Percentiles rank a stretch among this genome's conserved stretches.
Evolutionary conservation across 2,797 vertebrate genomes (phyloP).

Genomic region (Acridotheres tristis): DNA sequence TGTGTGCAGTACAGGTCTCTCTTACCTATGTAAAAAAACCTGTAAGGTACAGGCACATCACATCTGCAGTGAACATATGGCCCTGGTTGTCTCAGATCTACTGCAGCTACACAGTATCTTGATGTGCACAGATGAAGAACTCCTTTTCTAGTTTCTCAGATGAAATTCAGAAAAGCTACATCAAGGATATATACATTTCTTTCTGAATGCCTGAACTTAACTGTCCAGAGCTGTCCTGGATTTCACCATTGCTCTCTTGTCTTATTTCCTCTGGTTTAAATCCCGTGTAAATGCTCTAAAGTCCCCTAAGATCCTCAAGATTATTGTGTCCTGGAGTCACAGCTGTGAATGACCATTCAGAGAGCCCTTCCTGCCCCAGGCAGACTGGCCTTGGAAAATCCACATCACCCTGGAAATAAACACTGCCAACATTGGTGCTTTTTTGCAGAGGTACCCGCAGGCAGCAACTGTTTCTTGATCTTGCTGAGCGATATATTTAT

Average conservation of each 20-base stretch:
- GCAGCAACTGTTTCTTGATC: conserved; percentile 49
- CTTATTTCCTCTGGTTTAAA: neutral
- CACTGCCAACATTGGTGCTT: neutral
- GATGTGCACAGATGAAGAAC: neutral
- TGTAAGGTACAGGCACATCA: neutral
- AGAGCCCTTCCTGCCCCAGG: neutral
- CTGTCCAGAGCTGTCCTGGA: neutral
- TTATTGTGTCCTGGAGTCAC: neutral
- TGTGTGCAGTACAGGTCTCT: neutral
- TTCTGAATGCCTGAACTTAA: neutral
- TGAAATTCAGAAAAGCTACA: neutral
- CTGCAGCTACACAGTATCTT: neutral
- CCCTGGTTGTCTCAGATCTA: neutral
- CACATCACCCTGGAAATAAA: conserved; percentile 11
- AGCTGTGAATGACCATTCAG: neutral
- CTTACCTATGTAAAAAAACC: neutral
- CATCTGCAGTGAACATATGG: neutral
- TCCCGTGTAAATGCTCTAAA: neutral
- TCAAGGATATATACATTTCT: neutral
- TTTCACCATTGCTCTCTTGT: neutral
- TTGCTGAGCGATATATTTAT: conserved; percentile 32
- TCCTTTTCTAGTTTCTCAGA: neutral
- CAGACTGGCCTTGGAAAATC: neutral
- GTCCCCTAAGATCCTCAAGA: neutral
- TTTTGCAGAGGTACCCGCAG: neutral